phyloP scores from a whole-genome alignment of 2,888 invertebrate genomes.

The Pseudoips prasinana region DNA sequence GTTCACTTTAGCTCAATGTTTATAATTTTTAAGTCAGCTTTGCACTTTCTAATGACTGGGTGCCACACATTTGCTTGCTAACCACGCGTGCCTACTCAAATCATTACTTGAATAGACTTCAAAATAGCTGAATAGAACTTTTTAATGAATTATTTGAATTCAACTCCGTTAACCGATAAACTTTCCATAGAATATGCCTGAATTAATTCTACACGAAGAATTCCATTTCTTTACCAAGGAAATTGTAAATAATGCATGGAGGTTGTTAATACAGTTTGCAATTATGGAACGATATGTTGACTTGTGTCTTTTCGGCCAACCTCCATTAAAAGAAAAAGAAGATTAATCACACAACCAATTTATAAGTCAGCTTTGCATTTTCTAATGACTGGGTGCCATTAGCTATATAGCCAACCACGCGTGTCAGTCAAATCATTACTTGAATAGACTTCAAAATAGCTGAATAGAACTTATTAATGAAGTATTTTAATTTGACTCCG shows the following conservation, averaged over 20 bases:
- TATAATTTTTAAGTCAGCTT: slow-evolving; percentile 39
- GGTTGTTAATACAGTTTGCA: too few relatives aligned
- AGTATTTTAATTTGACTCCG: slow-evolving; percentile 11
- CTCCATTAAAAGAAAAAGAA: too few relatives aligned
- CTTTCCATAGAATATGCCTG: background rate
- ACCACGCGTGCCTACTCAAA: slow-evolving; percentile 21
- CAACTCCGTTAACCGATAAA: slow-evolving; percentile 1
- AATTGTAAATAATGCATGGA: too few relatives aligned
- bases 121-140: slow-evolving; percentile 21
- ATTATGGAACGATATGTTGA: too few relatives aligned
- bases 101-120: slow-evolving; percentile 21
- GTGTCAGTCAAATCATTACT: slow-evolving; percentile 25
- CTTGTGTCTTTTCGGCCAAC: too few relatives aligned
- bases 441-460: slow-evolving; percentile 18
- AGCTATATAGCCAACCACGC: slow-evolving; percentile 21
- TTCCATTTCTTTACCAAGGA: too few relatives aligned
- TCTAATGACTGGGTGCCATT: slow-evolving; percentile 27
- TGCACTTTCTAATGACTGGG: slow-evolving; percentile 30
- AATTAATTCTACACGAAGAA: too few relatives aligned
- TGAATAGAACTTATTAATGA: slow-evolving; percentile 25
- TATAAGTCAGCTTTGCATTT: slow-evolving; percentile 36
- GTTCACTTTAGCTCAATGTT: slow-evolving; percentile 17
- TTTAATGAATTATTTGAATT: slow-evolving; percentile 22
- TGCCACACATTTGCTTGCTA: slow-evolving; percentile 27
- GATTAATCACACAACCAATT: too few relatives aligned